Evolutionary conservation across 2,113 vertebrate species (phyloP).

Genomic region (Ia io): DNA sequence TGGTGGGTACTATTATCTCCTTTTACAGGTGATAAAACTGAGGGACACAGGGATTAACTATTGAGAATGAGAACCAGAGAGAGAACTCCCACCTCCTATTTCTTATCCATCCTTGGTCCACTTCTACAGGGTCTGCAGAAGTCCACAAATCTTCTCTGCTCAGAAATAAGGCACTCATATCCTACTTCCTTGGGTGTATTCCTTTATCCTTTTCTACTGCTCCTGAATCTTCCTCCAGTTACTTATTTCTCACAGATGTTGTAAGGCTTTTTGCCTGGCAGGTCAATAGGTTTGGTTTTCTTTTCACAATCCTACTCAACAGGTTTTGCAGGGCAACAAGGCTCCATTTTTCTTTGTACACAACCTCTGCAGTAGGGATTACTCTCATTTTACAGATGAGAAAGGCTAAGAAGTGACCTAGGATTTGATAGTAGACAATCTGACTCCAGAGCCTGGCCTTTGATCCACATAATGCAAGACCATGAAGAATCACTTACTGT

Average conservation of each 20-base stretch:
- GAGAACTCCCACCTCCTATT: not conserved
- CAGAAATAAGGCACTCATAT: not conserved
- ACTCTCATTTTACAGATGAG: not conserved
- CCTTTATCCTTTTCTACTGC: not conserved
- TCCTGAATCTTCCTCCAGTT: not conserved
- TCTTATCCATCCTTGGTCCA: not conserved
- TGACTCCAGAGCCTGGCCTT: not conserved
- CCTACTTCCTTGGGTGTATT: not conserved
- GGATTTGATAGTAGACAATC: not conserved
- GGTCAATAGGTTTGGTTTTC: not conserved
- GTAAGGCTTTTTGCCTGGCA: not conserved
- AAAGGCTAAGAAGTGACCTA: not conserved
- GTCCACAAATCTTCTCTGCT: not conserved
- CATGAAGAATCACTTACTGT: not conserved
- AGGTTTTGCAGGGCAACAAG: not conserved
- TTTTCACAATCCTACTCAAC: not conserved
- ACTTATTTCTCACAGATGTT: not conserved
- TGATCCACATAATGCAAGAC: not conserved
- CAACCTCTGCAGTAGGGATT: not conserved
- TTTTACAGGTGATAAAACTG: conserved; percentile 5
- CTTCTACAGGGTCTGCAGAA: not conserved
- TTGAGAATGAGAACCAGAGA: not conserved
- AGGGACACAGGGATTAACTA: not conserved
- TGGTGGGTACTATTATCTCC: not conserved
- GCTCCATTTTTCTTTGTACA: not conserved